Base-by-base conservation (phyloP, 2,888 invertebrate species). In the Lysandra coridon region DNA sequence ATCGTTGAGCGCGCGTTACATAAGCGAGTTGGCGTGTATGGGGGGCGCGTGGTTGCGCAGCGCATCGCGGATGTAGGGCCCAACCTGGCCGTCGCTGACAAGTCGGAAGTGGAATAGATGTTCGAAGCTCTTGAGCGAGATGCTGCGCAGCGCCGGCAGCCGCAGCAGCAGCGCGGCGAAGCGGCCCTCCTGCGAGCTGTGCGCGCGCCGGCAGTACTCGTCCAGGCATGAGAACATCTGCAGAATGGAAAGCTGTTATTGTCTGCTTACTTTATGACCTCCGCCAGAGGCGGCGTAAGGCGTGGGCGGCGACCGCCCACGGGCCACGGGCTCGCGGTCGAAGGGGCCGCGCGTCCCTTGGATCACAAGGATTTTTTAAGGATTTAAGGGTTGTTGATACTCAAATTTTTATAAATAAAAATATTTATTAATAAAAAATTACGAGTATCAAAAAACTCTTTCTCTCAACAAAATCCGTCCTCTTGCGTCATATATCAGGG, bases 41-140 rank as follows among this genome's bases (percentile, higher is more conserved):
- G 92, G 91, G 69, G 96, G 95, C 80, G 96, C 95, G 88, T 98
- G 97, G 83, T 86, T 88, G 80, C 92, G 87, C 81, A 98, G 95
- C 94, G 98, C 97, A 86, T 98, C 97, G 84, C 96, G 96, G 81
- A 98, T 96, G 91, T 98, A 98, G 78, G 96, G 96, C 88, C 98
- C 97, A 87, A 99, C 96, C 83, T 97, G 97, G 81, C 96, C 96
- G 85, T 99, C 98, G 62, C 98, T 98, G 85, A 98, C 97, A 82
- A 99, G 96, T 88, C 98, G 97, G 95, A 98, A 98, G 96, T 98
- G 98, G 95, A 98, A 99, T 83, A 99, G 95, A 92, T 99, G 98
- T 91, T 99, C 99, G 87, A 98, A 95, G 94, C 98, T 98, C 94
- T 99, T 99, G 78, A 99, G 96, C 80, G 98, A 98, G 87, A 99